Base-by-base conservation (phyloP, 2,888 invertebrate species). In the Campaea margaritaria region DNA sequence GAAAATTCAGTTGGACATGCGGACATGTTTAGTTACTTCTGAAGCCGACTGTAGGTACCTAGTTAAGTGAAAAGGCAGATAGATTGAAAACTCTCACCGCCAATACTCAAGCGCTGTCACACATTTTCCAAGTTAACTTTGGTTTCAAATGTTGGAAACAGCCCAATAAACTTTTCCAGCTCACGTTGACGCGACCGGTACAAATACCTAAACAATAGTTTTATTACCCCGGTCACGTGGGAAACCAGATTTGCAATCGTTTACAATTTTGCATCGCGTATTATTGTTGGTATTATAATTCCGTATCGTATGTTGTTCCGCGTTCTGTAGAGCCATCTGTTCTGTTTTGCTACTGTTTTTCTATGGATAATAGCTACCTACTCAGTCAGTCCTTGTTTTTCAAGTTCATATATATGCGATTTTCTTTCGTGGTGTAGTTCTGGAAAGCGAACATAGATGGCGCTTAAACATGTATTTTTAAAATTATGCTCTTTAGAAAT, bases 161-260 rank as follows among this genome's bases (percentile, higher is more conserved):
- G n/a, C 36, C 11, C 9, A 34, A 9, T 11, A 11, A 34, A 34
- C 34, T 3, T 36, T 36, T 36, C 36, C 36, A 36, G 36, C 7
- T 10, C 2, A 36, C 36, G 36, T 36, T 34, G 12, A n/a, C n/a
- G 4, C n/a, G 10, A 36, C 36, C 36, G 36, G 36, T 12, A 36
- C n/a, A 46, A 50, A 46, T 47, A 49, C 28, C 38, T 59, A 53
- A 53, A 53, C 49, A 49, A 58, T 53, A 58, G 41, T 15, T 47
- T 55, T 60, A 60, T 46, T 47, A 55, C 46, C 15, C 54, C 11
- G 38, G 60, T 60, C 60, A 60, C 60, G 60, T 60, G 60, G 34
- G 34, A 50, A 60, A 46, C 54, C 28, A 36, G 50, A 50, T 55
- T 43, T 60, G 55, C 54, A 51, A 42, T 21, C 39, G 46, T 58